Evolutionary conservation across 2,113 vertebrate species (phyloP).

Genomic region (Dromas ardeola): DNA sequence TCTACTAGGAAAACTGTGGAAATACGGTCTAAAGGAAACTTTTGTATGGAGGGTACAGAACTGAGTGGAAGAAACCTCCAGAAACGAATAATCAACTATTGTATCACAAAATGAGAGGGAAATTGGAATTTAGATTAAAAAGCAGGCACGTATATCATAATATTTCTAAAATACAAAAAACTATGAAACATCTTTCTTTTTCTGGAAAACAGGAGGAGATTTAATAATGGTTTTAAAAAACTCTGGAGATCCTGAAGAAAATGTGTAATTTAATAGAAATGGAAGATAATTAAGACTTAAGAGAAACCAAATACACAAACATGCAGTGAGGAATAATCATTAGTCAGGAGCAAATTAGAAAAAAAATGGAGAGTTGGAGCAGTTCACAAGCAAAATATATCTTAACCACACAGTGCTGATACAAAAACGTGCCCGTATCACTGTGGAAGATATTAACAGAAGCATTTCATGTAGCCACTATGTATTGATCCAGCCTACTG

Average conservation of each 20-base stretch:
- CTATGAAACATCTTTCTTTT: background rate
- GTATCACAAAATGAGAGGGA: background rate
- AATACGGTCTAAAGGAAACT: background rate
- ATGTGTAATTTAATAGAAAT: background rate
- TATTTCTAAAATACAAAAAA: background rate
- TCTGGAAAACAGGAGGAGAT: background rate
- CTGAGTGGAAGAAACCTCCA: background rate
- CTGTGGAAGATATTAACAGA: background rate
- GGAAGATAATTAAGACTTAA: background rate
- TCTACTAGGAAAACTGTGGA: background rate
- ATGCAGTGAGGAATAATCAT: background rate
- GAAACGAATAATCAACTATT: background rate
- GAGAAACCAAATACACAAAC: background rate
- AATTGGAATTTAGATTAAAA: background rate
- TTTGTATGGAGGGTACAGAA: background rate
- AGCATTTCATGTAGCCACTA: background rate
- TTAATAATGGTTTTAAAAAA: background rate
- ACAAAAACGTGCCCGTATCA: background rate
- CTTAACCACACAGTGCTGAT: background rate
- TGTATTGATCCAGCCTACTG: background rate
- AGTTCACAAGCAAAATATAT: background rate
- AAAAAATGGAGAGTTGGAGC: background rate
- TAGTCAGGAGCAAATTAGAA: background rate
- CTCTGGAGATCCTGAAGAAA: background rate
- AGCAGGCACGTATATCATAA: background rate